Evolutionary conservation across 2,113 vertebrate species (phyloP).

Genomic region (Eptatretus burgeri): DNA sequence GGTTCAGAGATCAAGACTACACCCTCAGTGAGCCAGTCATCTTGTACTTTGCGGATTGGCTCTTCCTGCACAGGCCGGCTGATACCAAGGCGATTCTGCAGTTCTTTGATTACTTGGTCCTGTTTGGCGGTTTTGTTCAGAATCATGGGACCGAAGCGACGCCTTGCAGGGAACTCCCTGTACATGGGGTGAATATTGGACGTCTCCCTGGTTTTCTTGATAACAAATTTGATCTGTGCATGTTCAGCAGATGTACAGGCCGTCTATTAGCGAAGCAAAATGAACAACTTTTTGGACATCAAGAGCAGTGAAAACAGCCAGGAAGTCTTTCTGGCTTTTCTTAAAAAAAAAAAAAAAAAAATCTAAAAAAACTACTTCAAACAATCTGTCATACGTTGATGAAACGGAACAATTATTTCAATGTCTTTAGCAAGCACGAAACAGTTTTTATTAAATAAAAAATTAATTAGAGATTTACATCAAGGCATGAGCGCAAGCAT

Average conservation of each 20-base stretch:
- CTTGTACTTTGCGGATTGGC: constrained; percentile 14
- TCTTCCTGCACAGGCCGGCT: constrained; percentile 17
- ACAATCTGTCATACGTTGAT: background rate
- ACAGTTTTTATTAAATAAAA: background rate
- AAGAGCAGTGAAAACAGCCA: background rate
- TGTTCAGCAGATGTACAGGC: too few relatives aligned
- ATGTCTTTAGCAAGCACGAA: background rate
- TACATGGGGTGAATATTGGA: constrained; percentile 68
- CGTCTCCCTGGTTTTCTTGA: constrained; percentile 69
- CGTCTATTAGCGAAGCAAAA: too few relatives aligned
- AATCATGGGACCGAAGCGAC: constrained; percentile 43
- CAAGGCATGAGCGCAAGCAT: too few relatives aligned
- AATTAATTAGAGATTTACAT: background rate
- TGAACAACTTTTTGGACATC: constrained; percentile 9
- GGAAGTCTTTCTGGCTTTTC: background rate
- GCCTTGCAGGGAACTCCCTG: constrained; percentile 43
- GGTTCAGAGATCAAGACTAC: constrained; percentile 40
- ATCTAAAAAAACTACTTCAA: too few relatives aligned
- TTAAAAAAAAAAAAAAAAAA: too few relatives aligned
- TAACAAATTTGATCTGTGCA: constrained; percentile 60
- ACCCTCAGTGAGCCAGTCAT: constrained; percentile 59
- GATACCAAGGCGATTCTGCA: constrained; percentile 62
- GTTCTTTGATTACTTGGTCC: constrained; percentile 51
- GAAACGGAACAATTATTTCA: background rate
- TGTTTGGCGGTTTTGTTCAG: constrained; percentile 56